These are phyloP conservation scores for Brachionus rubens DNA, from an alignment of 1,140 invertebrate species.

Conservation along the genomic window DNA sequence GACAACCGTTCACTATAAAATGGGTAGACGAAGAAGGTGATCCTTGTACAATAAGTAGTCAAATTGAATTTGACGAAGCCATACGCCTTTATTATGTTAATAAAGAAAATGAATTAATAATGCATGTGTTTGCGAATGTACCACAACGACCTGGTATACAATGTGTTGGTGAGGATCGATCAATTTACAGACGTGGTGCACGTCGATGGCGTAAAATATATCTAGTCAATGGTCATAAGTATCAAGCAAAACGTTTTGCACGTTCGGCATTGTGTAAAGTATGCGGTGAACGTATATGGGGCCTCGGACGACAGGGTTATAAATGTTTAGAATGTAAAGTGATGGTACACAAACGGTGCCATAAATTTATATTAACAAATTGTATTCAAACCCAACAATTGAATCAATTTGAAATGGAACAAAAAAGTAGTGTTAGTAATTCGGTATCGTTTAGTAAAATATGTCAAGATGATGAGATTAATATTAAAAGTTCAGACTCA, in stretches of 20 bases:
- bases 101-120: conserved; percentile 45
- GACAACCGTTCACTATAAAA: conserved; percentile 69
- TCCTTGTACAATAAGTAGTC: conserved; percentile 91
- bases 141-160: conserved; percentile 85
- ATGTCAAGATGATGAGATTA: background rate
- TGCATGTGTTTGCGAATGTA: conserved; percentile 77
- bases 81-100: conserved; percentile 64
- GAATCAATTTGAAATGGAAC: background rate
- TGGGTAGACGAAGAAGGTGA: conserved; percentile 99
- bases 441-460: background rate
- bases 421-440: background rate
- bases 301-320: conserved; percentile 93
- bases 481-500: background rate
- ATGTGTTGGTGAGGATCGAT: conserved; percentile 92
- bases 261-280: conserved; percentile 93
- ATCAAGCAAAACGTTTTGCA: conserved; percentile 97
- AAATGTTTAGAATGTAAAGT: conserved; percentile 98
- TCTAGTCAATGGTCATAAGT: conserved; percentile 95
- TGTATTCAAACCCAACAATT: conserved; percentile 64
- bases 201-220: conserved; percentile 96
- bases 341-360: conserved; percentile 98
- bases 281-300: conserved; percentile 97
- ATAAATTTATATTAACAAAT: conserved; percentile 85
- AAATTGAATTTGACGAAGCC: conserved; percentile 92
- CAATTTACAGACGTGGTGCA: conserved; percentile 93